A percentile compares a stretch with the other conserved stretches of the same genome.
Conservation (phyloP, 2,797 vertebrate genomes). For the Sebastes paucispinis region DNA sequence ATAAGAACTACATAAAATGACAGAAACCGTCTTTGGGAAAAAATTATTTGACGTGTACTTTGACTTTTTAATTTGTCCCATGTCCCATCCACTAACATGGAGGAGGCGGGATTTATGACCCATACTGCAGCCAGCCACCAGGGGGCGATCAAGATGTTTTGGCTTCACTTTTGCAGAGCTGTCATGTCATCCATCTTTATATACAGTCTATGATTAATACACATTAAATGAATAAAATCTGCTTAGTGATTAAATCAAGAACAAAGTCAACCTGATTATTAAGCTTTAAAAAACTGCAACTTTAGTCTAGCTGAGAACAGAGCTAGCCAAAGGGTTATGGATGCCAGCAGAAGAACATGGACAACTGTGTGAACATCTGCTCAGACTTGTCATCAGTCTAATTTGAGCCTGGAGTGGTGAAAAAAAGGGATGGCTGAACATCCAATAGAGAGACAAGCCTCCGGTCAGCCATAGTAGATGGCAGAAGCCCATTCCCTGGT, state of each 20-base stretch:
- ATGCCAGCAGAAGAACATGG: neutral
- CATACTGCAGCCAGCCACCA: neutral
- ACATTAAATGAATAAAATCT: neutral
- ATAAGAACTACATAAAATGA: neutral
- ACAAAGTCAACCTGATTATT: neutral
- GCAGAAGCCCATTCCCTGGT: slow-evolving; percentile 54
- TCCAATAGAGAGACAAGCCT: slow-evolving; percentile 53
- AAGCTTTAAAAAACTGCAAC: neutral
- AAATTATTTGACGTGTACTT: neutral
- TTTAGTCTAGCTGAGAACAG: neutral
- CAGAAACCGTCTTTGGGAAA: neutral
- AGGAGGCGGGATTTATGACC: neutral
- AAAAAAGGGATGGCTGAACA: slow-evolving; percentile 10
- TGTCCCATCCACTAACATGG: neutral
- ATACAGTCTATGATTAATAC: neutral
- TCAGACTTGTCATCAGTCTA: slow-evolving; percentile 33
- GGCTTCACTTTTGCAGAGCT: neutral
- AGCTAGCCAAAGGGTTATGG: neutral
- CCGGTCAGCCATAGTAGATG: slow-evolving; percentile 40
- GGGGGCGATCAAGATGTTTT: neutral
- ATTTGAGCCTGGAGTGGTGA: slow-evolving; percentile 13
- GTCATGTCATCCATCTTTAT: too few species aligned
- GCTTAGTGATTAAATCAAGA: neutral
- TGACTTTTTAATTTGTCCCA: neutral
- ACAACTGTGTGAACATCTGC: slow-evolving; percentile 28